Evolutionary conservation across 2,797 vertebrate genomes (phyloP), one percentile per base, ranked within the genome.

Genomic region (Champsocephalus gunnari): DNA sequence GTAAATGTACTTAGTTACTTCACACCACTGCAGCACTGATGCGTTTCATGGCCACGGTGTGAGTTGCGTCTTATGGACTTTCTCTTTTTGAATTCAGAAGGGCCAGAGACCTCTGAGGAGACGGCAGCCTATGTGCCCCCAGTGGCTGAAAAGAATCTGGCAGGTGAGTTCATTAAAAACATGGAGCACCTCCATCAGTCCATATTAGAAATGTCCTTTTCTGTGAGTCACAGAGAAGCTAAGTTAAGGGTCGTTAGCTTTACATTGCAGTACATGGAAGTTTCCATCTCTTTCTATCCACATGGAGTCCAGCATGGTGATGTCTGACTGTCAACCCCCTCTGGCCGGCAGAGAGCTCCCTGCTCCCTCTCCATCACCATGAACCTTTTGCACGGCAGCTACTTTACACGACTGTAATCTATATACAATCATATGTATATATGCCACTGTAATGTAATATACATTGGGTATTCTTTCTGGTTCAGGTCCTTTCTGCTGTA

Each of bases 121-220:
- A 34, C 54, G 44, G 84, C 55, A 60, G 58, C 61, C 11, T 32
- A 56, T 12, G 0, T 66, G 8, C 70, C 79, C 21, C 74, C 79
- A 12, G 82, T 71, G 70, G 47, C 50, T 28, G 84, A 84, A 77
- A 89, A 92, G 63, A 76, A 76, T 53, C 77, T 69, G 48, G 1
- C 79, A 83, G 90, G 94, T 94, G 49, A 34, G 73, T 48, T 51
- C 3, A 50, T 19, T 47, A 1, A 19, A 19, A 47, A 24, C 55
- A n/a, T 59, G 13, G 43, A 38, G 43, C 50, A 17, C 12, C 43
- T 64, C 24, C 34, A 13, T 57, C 32, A n/a, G 41, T 48, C 9
- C 8, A 11, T 17, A 28, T 43, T 10, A 24, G 1, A 76, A 58
- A 51, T 41, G 12, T 53, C 13, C 16, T 62, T n/a, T 4, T 63